Percentiles rank a stretch among this genome's conserved stretches.
phyloP scores from a whole-genome alignment of 1,140 invertebrate genomes.

The Drosophila parvula region DNA sequence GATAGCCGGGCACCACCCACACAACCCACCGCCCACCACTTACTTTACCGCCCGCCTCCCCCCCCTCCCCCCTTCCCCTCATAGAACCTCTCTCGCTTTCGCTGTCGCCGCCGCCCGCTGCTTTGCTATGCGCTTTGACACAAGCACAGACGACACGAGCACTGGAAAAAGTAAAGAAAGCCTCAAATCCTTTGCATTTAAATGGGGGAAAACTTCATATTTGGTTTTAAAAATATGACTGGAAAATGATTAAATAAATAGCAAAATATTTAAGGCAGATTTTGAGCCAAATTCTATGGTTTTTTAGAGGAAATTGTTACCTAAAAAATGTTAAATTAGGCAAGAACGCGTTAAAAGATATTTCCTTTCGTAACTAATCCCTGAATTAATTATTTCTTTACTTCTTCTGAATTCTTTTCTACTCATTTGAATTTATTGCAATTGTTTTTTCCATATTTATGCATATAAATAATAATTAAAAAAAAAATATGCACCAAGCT shows the following conservation, averaged over 20 bases:
- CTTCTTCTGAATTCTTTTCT: too few relatives aligned
- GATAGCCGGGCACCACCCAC: conserved; percentile 41
- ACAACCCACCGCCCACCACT: conserved; percentile 14
- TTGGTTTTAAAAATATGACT: neutral
- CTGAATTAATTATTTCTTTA: too few relatives aligned
- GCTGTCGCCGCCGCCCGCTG: conserved; percentile 35
- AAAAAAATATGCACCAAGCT: too few relatives aligned
- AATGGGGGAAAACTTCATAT: neutral
- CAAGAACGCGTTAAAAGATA: neutral
- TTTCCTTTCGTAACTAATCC: neutral
- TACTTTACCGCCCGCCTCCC: conserved; percentile 15
- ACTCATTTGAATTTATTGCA: neutral
- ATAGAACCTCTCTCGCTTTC: conserved; percentile 19
- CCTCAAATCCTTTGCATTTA: neutral
- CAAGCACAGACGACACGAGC: conserved; percentile 22
- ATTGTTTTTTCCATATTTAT: too few relatives aligned
- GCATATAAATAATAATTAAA: too few relatives aligned
- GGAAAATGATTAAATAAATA: too few relatives aligned
- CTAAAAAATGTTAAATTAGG: too few relatives aligned
- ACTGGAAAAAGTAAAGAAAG: conserved; percentile 14
- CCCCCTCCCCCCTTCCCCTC: neutral
- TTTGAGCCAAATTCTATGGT: too few relatives aligned
- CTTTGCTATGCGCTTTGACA: conserved; percentile 74
- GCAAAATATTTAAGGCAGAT: too few relatives aligned
- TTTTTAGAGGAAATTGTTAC: too few relatives aligned